phyloP scores from a whole-genome alignment of 2,113 vertebrate species.

The Grantiella picta region DNA sequence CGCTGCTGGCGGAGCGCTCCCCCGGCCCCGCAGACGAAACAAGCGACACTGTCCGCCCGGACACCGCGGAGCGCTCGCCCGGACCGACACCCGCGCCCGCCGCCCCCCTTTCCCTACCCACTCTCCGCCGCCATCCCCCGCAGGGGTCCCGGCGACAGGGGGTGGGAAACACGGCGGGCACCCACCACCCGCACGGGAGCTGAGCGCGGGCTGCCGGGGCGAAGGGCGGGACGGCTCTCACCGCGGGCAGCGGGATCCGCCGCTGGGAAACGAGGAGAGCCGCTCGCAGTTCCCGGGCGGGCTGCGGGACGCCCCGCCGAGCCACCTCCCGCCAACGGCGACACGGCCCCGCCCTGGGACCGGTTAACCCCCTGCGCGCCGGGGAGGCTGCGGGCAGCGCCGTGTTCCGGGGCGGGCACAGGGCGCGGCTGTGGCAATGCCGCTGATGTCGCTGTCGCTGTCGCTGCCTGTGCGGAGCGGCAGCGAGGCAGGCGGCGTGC shows the following conservation, averaged over 20 bases:
- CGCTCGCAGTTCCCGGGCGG: neutral
- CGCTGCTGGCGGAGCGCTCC: neutral
- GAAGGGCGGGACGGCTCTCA: neutral
- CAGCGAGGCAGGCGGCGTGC: too few species aligned
- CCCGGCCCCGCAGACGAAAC: neutral
- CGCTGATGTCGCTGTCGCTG: neutral
- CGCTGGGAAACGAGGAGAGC: neutral
- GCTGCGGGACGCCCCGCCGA: neutral
- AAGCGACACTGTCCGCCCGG: too few species aligned
- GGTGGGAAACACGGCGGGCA: too few species aligned
- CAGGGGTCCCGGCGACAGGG: neutral
- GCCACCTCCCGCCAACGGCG: neutral
- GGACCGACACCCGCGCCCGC: neutral
- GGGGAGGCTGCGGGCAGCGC: neutral
- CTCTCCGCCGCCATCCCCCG: too few species aligned
- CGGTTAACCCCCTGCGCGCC: neutral
- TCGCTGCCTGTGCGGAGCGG: neutral
- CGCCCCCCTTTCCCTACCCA: neutral
- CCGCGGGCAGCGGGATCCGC: neutral
- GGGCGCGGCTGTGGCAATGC: rapidly evolving
- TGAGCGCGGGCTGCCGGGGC: neutral
- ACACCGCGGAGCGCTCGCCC: neutral
- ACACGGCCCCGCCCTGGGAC: neutral
- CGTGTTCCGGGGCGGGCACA: neutral
- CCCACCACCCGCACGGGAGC: neutral